Evolutionary conservation across 2,797 vertebrate species (phyloP), one percentile per base, ranked within the genome.

Genomic region (Salmo trutta): DNA sequence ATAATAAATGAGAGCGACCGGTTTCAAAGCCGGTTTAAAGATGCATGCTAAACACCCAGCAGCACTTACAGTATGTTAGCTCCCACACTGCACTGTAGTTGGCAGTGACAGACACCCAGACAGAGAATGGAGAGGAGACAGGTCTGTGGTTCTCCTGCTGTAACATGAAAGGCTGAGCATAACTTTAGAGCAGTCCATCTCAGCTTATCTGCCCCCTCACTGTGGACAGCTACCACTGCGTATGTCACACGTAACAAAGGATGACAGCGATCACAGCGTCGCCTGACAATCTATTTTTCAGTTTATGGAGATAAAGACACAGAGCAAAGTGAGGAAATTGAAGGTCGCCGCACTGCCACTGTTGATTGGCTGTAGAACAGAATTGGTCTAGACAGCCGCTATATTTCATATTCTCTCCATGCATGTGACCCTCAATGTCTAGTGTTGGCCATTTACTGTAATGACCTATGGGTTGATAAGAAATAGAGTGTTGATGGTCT

Each of bases 1-100:
- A 90, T 91, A 80, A 90, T 92, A 81, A 90, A 92, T 91, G 83
- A 90, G 82, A 70, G 81, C 85, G 87, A 88, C 87, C 87, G 80
- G 81, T 83, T 71, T 80, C 79, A 85, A 90, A 77, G 75, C 80
- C 66, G 83, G 85, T 90, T 89, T 87, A 89, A 73, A 84, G 76
- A 75, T 73, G 27, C 24, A 59, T 21, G 72, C 81, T 86, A 77
- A 27, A 66, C 64, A 31, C 64, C 4, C 64, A 27, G 12, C 12
- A 27, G 12, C 64, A 31, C 27, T 5, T 29, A 5, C 24, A 66
- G 85, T 84, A 80, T 70, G 80, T 85, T 75, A 33, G 53, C 79
- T 79, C 77, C 85, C 85, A 84, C 75, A 81, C 72, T 85, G 80
- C 29, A 76, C 79, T 72, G 82, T 78, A 67, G 73, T 86, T 81